Evolutionary conservation across 2,797 vertebrate genomes (phyloP).

Genomic region (Myotis daubentonii): DNA sequence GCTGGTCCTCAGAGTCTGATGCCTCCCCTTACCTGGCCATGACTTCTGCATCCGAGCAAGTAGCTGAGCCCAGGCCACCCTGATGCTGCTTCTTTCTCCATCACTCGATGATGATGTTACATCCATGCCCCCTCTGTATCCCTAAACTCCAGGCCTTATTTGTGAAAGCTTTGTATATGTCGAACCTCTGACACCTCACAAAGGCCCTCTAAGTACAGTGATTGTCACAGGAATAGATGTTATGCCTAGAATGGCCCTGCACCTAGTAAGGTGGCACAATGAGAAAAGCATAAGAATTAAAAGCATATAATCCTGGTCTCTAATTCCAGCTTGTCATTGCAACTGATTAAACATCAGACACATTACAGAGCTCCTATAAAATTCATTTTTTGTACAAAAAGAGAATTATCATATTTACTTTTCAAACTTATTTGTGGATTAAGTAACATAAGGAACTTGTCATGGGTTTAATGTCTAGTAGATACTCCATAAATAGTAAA

Average conservation of each 20-base stretch:
- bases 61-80: neutral
- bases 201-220: neutral
- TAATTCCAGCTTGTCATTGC: neutral
- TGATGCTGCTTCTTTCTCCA: neutral
- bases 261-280: neutral
- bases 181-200: neutral
- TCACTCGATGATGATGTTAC: neutral
- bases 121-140: neutral
- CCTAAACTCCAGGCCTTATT: neutral
- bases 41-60: neutral
- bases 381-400: neutral
- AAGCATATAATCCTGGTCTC: neutral
- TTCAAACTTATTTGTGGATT: neutral
- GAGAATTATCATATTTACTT: neutral
- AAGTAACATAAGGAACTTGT: neutral
- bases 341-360: neutral
- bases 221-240: neutral
- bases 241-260: neutral
- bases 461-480: neutral
- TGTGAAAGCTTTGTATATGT: neutral
- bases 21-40: neutral
- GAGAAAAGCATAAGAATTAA: neutral
- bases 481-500: neutral
- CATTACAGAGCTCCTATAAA: neutral
- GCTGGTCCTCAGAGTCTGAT: neutral